phyloP scores from a whole-genome alignment of 1,140 invertebrate species.

The Stratiolaelaps scimitus region DNA sequence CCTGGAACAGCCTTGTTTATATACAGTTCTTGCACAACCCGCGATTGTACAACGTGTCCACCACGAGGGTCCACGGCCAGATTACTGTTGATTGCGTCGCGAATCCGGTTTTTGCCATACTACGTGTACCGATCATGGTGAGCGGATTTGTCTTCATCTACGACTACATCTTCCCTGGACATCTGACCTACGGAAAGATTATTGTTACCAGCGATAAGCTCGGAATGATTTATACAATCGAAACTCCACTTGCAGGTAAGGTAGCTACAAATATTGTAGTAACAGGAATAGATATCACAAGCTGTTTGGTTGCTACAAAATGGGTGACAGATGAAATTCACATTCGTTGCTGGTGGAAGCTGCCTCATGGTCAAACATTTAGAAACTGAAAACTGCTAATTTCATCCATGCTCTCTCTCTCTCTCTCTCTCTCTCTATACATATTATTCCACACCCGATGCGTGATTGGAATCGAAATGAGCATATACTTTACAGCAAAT shows the following conservation, averaged over 20 bases:
- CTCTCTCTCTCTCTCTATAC: too few species aligned
- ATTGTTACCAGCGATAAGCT: constrained; percentile 1
- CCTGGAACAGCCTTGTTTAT: background rate
- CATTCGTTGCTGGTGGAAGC: too few species aligned
- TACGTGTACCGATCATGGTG: background rate
- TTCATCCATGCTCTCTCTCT: too few species aligned
- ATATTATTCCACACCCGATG: too few species aligned
- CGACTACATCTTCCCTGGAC: constrained; percentile 18
- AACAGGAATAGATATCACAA: too few species aligned
- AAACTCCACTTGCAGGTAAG: background rate
- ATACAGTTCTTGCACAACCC: constrained; percentile 6
- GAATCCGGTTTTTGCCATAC: background rate
- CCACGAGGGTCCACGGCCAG: background rate
- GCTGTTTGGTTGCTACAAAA: too few species aligned
- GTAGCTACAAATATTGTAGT: too few species aligned
- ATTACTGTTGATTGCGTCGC: constrained; percentile 9
- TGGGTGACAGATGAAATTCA: too few species aligned
- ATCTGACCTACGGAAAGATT: background rate
- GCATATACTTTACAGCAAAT: too few species aligned
- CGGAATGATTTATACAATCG: background rate
- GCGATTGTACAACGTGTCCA: constrained; percentile 1
- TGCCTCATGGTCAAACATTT: too few species aligned
- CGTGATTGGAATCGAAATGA: too few species aligned
- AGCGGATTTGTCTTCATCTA: background rate
- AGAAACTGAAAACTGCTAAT: too few species aligned